These are phyloP conservation scores for Lepidurus arcticus DNA, from an alignment of 1,140 invertebrate genomes.

Conservation along the genomic window DNA sequence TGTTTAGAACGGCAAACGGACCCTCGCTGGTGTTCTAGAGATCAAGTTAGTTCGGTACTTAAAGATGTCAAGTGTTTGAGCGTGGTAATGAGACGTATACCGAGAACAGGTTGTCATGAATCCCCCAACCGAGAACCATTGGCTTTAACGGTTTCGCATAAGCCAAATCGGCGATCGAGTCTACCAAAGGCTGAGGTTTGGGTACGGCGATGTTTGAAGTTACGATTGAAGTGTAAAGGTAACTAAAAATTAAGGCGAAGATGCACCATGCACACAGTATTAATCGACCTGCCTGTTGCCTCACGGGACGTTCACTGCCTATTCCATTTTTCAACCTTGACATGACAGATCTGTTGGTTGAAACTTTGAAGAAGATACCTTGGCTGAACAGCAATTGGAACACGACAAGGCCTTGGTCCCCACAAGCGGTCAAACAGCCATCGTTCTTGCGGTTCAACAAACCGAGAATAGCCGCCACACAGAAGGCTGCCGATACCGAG, in stretches of 20 bases:
- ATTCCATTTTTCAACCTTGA: neutral
- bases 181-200: neutral
- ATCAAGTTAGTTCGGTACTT: neutral
- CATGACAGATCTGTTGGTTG: neutral
- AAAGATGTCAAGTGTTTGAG: neutral
- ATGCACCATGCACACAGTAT: neutral
- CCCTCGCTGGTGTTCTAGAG: neutral
- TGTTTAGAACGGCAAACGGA: neutral
- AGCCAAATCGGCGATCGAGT: neutral
- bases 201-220: neutral
- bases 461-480: neutral
- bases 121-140: neutral
- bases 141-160: neutral
- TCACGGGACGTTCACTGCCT: neutral
- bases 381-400: neutral
- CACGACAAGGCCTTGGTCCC: neutral
- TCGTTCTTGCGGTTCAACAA: neutral
- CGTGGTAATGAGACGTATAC: neutral
- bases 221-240: neutral
- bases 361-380: neutral
- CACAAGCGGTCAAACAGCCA: neutral
- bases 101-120: neutral
- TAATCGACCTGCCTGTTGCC: neutral
- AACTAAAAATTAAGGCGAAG: neutral
- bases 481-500: neutral